Evolutionary conservation across 1,140 invertebrate genomes (phyloP).

Genomic region (Mya arenaria): DNA sequence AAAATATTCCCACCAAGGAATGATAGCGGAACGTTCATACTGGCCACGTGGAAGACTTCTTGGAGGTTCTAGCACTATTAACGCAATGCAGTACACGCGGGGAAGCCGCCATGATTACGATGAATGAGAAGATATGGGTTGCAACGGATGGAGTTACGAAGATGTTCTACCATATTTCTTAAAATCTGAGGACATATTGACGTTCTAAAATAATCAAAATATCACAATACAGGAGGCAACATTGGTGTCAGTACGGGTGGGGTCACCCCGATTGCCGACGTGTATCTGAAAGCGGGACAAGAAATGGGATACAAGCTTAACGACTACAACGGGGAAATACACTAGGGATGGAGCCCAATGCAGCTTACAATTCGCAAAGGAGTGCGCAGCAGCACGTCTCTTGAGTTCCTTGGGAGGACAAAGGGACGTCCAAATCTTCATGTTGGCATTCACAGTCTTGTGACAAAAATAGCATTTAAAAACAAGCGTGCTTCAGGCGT

Average conservation of each 20-base stretch:
- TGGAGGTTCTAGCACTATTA: constrained; percentile 94
- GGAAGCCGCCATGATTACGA: constrained; percentile 96
- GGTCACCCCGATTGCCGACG: not conserved
- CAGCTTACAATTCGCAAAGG: constrained; percentile 66
- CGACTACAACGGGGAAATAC: constrained; percentile 30
- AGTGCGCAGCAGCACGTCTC: constrained; percentile 63
- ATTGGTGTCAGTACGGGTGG: not conserved
- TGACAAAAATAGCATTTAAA: not conserved
- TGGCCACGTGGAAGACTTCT: constrained; percentile 69
- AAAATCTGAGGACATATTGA: constrained; percentile 40
- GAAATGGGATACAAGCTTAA: constrained; percentile 26
- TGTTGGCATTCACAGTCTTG: constrained; percentile 12
- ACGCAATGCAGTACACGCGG: constrained; percentile 97
- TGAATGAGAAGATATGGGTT: constrained; percentile 93
- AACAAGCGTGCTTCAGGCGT: constrained; percentile 16
- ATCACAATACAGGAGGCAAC: constrained; percentile 12
- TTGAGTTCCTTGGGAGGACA: constrained; percentile 67
- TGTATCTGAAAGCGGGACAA: constrained; percentile 28
- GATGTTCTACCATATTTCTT: constrained; percentile 89
- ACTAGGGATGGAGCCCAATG: constrained; percentile 46
- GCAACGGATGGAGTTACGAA: constrained; percentile 93
- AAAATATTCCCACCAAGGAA: constrained; percentile 83
- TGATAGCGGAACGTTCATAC: constrained; percentile 87
- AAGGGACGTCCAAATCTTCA: constrained; percentile 34
- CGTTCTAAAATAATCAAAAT: constrained; percentile 16